phyloP scores from a whole-genome alignment of 1,140 invertebrate species.

The Brachystomella parvula region DNA sequence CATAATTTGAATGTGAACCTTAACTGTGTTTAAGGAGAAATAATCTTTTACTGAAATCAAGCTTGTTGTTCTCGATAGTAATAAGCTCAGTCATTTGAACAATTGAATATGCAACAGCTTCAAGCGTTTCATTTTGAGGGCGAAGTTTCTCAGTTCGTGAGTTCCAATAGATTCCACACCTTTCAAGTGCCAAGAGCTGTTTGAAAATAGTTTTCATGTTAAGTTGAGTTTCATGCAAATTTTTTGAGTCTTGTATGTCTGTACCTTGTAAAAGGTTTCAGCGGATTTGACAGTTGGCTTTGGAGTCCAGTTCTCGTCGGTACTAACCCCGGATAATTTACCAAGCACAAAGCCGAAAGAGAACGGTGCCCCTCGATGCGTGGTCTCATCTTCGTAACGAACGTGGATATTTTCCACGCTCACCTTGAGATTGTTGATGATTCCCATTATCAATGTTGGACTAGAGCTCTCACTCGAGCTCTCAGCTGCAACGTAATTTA shows the following conservation, averaged over 20 bases:
- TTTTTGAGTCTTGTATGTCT: background rate
- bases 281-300: conserved; percentile 67
- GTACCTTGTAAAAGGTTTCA: conserved; percentile 75
- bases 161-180: conserved; percentile 84
- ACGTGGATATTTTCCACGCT: conserved; percentile 87
- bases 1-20: background rate
- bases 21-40: background rate
- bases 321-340: conserved; percentile 71
- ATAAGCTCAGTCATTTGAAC: background rate
- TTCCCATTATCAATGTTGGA: conserved; percentile 40
- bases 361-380: conserved; percentile 69
- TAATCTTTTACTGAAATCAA: background rate
- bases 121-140: background rate
- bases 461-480: background rate
- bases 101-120: background rate
- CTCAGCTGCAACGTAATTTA: no score
- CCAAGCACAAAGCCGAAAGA: conserved; percentile 78
- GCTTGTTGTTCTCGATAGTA: background rate
- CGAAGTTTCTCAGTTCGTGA: conserved; percentile 55
- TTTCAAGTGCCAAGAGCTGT: conserved; percentile 69
- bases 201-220: conserved; percentile 38
- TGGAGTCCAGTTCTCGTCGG: conserved; percentile 70
- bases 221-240: background rate
- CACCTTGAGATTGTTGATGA: conserved; percentile 93
- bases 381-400: conserved; percentile 83